Base-by-base conservation (phyloP, 2,888 invertebrate genomes). In the Zaprionus bogoriensis region DNA sequence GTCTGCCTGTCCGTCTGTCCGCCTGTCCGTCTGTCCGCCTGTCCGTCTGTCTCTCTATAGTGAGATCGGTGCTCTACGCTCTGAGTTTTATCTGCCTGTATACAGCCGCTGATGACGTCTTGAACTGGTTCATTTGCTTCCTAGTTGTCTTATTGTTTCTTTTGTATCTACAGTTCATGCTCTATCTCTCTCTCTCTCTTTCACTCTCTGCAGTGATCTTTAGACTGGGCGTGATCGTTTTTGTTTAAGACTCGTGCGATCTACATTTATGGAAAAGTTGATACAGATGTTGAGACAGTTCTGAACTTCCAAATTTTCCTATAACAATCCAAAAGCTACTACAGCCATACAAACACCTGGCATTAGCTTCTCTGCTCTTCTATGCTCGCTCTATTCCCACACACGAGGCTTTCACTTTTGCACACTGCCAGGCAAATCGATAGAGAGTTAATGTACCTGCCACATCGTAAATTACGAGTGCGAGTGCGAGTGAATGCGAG, bases 381-480 rank as follows among this genome's bases (percentile, higher is more conserved):
- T n/a, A n/a, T n/a, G n/a, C n/a, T n/a, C n/a, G n/a, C 27, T 27
- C 27, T 6, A 2, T 6, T 6, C 27, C 27, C 27, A 27, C 27
- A 10, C 27, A 67, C 58, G 38, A 20, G 30, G 25, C 54, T 73
- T 67, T 71, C 57, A 58, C 67, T 67, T 57, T 60, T 52, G 53
- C 19, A 39, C 12, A n/a, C 10, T 28, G 45, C 28, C 27, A 23
- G 2, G 6, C 12, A 42, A 51, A 51, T 58, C 71, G 59, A 71
- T 71, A 71, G 38, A 44, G 17, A 30, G 28, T 44, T 44, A 14
- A 22, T 14, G 7, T 9, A 41, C 32, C 44, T 55, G 54, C 42
- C 51, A 52, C 41, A 61, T 53, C 52, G 38, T 62, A 62, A 62
- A 70, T 57, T 30, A 45, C 23, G 12, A 60, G 32, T 20, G n/a